These are phyloP conservation scores for Laticauda colubrina DNA, from an alignment of 2,113 vertebrate genomes.

Conservation along the genomic window DNA sequence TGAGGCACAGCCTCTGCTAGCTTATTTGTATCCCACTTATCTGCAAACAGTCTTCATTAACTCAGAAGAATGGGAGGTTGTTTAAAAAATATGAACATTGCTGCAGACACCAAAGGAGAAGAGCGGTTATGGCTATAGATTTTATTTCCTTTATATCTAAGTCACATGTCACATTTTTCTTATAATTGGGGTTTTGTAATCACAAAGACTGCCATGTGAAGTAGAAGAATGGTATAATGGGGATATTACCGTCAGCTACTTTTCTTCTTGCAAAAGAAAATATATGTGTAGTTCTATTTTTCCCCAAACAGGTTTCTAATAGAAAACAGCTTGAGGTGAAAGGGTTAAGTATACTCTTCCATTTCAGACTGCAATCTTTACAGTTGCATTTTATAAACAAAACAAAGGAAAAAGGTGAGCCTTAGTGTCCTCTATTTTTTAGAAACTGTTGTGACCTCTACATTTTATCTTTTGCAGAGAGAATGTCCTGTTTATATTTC, in stretches of 20 bases:
- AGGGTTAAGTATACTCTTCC: not conserved
- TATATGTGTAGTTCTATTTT: not conserved
- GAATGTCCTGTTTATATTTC: not conserved
- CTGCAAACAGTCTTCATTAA: not conserved
- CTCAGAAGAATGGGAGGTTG: fast-evolving
- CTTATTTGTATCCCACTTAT: fast-evolving
- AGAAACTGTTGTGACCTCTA: not conserved
- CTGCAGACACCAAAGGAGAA: not conserved
- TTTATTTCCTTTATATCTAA: not conserved
- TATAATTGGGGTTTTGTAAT: not conserved
- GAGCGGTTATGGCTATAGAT: not conserved
- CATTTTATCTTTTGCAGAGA: not conserved
- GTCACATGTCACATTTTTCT: not conserved
- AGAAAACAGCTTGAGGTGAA: not conserved
- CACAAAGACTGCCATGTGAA: not conserved
- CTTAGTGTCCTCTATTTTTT: not conserved
- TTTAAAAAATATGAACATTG: not conserved
- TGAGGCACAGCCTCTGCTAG: not conserved
- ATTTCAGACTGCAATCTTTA: not conserved
- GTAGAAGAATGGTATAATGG: not conserved
- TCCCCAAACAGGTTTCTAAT: not conserved
- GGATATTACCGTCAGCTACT: not conserved
- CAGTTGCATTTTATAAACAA: not conserved
- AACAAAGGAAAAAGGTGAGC: not conserved
- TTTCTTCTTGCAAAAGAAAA: not conserved